Conservation (phyloP, 2,113 vertebrate genomes). For the Grallaria varia region DNA sequence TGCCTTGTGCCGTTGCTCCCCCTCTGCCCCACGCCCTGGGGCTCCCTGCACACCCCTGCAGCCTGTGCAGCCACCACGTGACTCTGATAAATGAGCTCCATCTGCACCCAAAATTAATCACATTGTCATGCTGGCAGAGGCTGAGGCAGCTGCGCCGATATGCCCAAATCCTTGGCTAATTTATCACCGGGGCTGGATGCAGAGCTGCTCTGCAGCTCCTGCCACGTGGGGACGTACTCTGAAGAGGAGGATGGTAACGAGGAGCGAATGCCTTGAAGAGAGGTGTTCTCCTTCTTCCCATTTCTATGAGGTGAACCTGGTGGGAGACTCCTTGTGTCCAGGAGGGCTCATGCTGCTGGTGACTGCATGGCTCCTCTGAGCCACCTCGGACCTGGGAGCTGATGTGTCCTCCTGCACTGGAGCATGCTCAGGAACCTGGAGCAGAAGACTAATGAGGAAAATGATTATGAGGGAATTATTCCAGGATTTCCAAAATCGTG, state of each 20-base stretch:
- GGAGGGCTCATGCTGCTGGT: background rate
- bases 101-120: conserved; percentile 66
- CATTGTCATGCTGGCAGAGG: conserved; percentile 53
- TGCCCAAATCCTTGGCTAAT: conserved; percentile 58
- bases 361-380: background rate
- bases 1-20: background rate
- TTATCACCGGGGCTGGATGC: conserved; percentile 25
- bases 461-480: background rate
- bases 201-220: background rate
- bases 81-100: conserved; percentile 62
- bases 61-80: background rate
- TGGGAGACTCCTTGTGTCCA: background rate
- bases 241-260: accelerated
- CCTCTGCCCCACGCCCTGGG: accelerated
- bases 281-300: background rate
- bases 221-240: background rate
- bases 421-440: background rate
- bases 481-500: background rate
- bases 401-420: background rate
- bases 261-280: accelerated
- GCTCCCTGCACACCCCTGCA: background rate
- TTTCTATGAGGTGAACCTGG: background rate
- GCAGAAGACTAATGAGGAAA: background rate
- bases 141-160: conserved; percentile 48
- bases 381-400: background rate